phyloP scores from a whole-genome alignment of 2,113 vertebrate genomes.

The Synchiropus splendidus region DNA sequence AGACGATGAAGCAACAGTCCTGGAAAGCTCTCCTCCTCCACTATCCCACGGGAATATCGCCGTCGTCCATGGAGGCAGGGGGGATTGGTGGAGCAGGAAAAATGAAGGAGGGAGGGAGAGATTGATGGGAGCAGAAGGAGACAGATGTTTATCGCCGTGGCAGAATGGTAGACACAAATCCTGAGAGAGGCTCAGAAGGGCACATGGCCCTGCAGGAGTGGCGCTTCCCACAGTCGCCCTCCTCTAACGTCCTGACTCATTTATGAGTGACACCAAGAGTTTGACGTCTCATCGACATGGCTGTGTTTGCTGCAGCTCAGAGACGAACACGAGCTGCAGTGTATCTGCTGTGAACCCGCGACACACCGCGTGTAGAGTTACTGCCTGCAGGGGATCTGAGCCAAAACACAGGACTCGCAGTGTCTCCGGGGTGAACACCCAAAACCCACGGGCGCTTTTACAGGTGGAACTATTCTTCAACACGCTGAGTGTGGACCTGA shows the following conservation, averaged over 20 bases:
- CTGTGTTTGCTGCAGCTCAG: too few relatives aligned
- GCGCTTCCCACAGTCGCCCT: not conserved
- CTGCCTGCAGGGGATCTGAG: slow-evolving; percentile 22
- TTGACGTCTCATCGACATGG: too few relatives aligned
- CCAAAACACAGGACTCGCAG: slow-evolving; percentile 10
- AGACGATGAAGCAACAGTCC: slow-evolving; percentile 60
- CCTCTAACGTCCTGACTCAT: slow-evolving; percentile 2
- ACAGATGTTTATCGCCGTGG: slow-evolving; percentile 42
- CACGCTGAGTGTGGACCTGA: too few relatives aligned
- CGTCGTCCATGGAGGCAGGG: slow-evolving; percentile 53
- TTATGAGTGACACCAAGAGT: too few relatives aligned
- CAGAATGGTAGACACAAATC: slow-evolving; percentile 3
- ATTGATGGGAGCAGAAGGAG: not conserved
- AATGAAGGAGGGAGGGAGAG: slow-evolving; percentile 11
- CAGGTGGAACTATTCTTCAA: too few relatives aligned
- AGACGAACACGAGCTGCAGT: slow-evolving; percentile 25
- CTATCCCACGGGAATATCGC: slow-evolving; percentile 73
- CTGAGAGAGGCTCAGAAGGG: slow-evolving; percentile 15
- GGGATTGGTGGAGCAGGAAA: slow-evolving; percentile 26
- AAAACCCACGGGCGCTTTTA: too few relatives aligned
- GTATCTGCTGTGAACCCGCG: slow-evolving; percentile 31
- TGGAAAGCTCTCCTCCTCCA: slow-evolving; percentile 62
- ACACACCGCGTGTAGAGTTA: slow-evolving; percentile 6
- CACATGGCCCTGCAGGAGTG: slow-evolving; percentile 10
- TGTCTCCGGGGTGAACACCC: slow-evolving; percentile 1